Percentiles rank a stretch among this genome's conserved stretches.
Conservation (phyloP, 2,888 invertebrate species). For the Helicoverpa assulta region DNA sequence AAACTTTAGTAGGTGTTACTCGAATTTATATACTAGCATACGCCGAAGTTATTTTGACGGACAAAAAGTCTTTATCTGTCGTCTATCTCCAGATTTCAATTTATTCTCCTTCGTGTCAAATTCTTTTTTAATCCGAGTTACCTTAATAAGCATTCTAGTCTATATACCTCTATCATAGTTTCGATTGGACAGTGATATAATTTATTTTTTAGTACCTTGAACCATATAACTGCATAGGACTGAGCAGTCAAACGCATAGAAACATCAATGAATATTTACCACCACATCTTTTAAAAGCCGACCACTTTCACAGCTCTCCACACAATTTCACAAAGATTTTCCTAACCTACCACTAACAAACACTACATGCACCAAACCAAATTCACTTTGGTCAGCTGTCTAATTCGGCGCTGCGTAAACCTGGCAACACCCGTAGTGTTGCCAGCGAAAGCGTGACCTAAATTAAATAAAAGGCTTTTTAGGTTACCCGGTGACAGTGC, state of each 20-base stretch:
- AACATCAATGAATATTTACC: no score
- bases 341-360: not conserved
- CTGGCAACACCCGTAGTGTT: constrained; percentile 14
- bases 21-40: not conserved
- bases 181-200: no score
- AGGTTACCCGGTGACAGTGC: constrained; percentile 26
- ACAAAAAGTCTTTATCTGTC: no score
- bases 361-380: constrained; percentile 14
- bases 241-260: no score
- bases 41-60: not conserved
- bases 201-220: no score
- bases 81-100: no score
- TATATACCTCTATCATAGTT: no score
- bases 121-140: no score
- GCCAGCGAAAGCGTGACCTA: constrained; percentile 45
- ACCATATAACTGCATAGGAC: no score
- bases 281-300: not conserved
- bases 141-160: no score
- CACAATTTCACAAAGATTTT: not conserved
- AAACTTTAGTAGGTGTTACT: not conserved
- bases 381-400: constrained; percentile 15
- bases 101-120: no score
- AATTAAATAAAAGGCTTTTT: constrained; percentile 53
- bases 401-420: constrained; percentile 24
- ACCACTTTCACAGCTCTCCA: not conserved